Evolutionary conservation across 2,888 invertebrate genomes (phyloP).

Genomic region (Orchestes rusci): DNA sequence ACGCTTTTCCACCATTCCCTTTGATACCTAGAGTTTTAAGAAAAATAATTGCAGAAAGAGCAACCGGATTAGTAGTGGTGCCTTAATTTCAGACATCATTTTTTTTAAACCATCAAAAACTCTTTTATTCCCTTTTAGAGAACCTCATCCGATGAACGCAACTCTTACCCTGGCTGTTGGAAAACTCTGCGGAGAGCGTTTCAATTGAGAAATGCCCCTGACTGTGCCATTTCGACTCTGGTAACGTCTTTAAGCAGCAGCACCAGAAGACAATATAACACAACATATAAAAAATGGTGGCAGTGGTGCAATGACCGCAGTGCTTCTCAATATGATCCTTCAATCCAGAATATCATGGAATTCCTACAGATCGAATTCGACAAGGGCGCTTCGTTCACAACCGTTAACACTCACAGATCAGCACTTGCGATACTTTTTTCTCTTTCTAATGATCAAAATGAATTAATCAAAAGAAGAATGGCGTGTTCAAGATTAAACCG

Average conservation of each 20-base stretch:
- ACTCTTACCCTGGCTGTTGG: constrained; percentile 19
- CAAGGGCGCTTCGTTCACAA: neutral
- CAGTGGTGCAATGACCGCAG: constrained; percentile 18
- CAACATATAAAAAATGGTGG: constrained; percentile 26
- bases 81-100: constrained; percentile 9
- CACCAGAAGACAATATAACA: constrained; percentile 27
- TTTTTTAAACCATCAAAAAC: constrained; percentile 11
- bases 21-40: constrained; percentile 11
- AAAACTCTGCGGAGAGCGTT: constrained; percentile 15
- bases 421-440: constrained; percentile 5
- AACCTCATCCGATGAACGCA: constrained; percentile 10
- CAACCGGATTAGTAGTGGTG: constrained; percentile 15
- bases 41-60: constrained; percentile 15
- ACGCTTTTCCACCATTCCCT: constrained; percentile 25
- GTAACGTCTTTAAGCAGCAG: neutral
- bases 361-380: neutral
- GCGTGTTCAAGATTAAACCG: constrained; percentile 26
- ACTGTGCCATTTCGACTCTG: neutral
- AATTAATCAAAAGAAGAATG: constrained; percentile 27
- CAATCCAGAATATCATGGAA: neutral
- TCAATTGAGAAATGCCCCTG: neutral
- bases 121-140: constrained; percentile 9
- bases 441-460: constrained; percentile 21
- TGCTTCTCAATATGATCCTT: neutral
- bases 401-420: constrained; percentile 6